These are phyloP conservation scores for Pseudomugil gertrudae DNA, from an alignment of 2,797 vertebrate genomes.

Conservation along the genomic window DNA sequence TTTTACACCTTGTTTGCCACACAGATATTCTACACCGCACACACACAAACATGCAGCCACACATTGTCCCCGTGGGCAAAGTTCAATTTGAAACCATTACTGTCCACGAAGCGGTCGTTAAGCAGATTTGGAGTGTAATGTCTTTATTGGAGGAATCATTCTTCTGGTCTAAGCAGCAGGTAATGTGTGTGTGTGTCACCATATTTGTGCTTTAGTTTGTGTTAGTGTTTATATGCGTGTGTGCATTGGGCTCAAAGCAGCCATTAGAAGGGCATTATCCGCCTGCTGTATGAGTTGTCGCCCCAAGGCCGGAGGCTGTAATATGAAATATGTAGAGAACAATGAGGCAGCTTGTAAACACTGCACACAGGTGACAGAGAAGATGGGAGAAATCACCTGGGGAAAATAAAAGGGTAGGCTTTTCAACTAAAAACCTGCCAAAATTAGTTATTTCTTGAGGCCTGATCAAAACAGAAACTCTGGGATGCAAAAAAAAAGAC, in stretches of 20 bases:
- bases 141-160: constrained; percentile 95
- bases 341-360: constrained; percentile 86
- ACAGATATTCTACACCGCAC: constrained; percentile 34
- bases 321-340: constrained; percentile 92
- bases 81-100: constrained; percentile 95
- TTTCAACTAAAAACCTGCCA: constrained; percentile 48
- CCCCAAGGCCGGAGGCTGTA: constrained; percentile 60
- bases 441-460: constrained; percentile 48
- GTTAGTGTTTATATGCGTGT: constrained; percentile 38
- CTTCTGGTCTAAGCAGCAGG: constrained; percentile 87
- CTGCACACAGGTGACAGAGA: constrained; percentile 63
- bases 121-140: constrained; percentile 91
- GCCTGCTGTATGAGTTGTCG: constrained; percentile 88
- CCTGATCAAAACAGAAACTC: constrained; percentile 27
- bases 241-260: constrained; percentile 60
- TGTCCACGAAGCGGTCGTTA: constrained; percentile 87
- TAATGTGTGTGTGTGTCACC: constrained; percentile 60
- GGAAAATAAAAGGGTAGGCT: constrained; percentile 13
- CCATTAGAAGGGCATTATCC: constrained; percentile 92
- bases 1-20: constrained; percentile 39
- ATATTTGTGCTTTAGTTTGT: constrained; percentile 34
- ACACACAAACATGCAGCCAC: constrained; percentile 33
- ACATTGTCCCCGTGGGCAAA: constrained; percentile 83
- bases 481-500: constrained; percentile 19
- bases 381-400: constrained; percentile 47